Base-by-base conservation (phyloP, 2,888 invertebrate genomes). In the Brachylomia viminalis region DNA sequence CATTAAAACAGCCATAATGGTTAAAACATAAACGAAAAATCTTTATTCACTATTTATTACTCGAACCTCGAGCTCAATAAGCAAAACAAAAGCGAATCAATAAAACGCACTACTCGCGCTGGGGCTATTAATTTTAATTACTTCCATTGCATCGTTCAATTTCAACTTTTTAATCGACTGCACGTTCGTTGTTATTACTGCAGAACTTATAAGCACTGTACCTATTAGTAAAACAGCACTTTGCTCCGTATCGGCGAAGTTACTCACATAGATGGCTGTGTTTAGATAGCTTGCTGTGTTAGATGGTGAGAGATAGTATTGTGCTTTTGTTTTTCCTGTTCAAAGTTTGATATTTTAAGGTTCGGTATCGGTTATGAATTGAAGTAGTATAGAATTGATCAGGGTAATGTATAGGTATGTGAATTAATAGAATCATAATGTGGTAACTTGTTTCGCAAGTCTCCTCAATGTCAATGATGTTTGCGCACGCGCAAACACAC, bases 91-190 rank as follows among this genome's bases (percentile, higher is more conserved):
- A 13, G 45, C 4, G 52, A 76, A 79, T 87, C 77, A 79, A 87
- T 79, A 72, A 72, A 72, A 58, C 70, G 59, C 72, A 70, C 77
- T 47, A 52, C 66, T 75, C 68, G 66, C 66, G 56, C 74, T 52
- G 77, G 23, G 20, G 86, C 86, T 79, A 84, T 85, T 87, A 87
- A 84, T 87, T 87, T 86, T 87, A 88, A 87, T 85, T 82, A 82
- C 80, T 84, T 69, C 87, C 82, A 79, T 81, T 64, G 80, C 72
- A 79, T 47, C 58, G 79, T 80, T 84, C 84, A 83, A 87, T 88
- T 87, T 83, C 84, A 88, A 88, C 80, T 88, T 88, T 86, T 72
- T 87, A 87, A 88, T 87, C 65, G 86, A 86, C 80, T 87, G 73
- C 75, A 77, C 67, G 70, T 23, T 58, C 62, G 66, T 54, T 80